phyloP scores from a whole-genome alignment of 2,888 invertebrate genomes.

The Tortrix viridana region DNA sequence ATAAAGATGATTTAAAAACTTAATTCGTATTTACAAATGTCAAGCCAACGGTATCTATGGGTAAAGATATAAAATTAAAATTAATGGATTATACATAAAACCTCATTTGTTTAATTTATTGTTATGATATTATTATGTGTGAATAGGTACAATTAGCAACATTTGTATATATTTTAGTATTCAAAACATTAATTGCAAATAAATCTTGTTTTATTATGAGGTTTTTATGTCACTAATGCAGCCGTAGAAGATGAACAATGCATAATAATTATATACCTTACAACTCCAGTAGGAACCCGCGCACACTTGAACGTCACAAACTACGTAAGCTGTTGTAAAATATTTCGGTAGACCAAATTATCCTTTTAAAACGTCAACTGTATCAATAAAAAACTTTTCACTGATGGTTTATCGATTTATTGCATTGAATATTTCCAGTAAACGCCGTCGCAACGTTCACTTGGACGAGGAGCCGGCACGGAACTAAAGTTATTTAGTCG shows the following conservation, averaged over 20 bases:
- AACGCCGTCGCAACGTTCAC: slow-evolving; percentile 55
- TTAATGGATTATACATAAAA: too few species aligned
- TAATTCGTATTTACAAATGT: slow-evolving; percentile 3
- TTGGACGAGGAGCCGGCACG: slow-evolving; percentile 61
- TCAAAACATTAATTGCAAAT: too few species aligned
- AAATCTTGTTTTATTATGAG: too few species aligned
- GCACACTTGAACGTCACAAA: slow-evolving; percentile 40
- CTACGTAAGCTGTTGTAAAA: slow-evolving; percentile 43
- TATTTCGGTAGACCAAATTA: slow-evolving; percentile 32
- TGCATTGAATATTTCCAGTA: slow-evolving; percentile 25
- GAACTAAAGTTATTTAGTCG: slow-evolving; percentile 75
- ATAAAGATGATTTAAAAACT: slow-evolving; percentile 5
- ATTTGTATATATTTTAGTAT: too few species aligned
- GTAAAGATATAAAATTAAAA: too few species aligned
- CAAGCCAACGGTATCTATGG: not conserved
- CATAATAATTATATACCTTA: slow-evolving; percentile 41
- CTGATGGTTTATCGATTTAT: slow-evolving; percentile 34
- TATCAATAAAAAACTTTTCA: slow-evolving; percentile 33
- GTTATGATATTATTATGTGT: too few species aligned
- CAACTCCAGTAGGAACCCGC: slow-evolving; percentile 50
- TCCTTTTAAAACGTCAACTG: slow-evolving; percentile 35
- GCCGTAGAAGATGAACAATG: slow-evolving; percentile 27
- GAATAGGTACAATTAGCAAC: too few species aligned
- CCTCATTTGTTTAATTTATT: too few species aligned
- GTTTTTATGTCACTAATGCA: slow-evolving; percentile 3